Evolutionary conservation across 2,113 vertebrate genomes (phyloP).

Genomic region (Pedionomus torquatus): DNA sequence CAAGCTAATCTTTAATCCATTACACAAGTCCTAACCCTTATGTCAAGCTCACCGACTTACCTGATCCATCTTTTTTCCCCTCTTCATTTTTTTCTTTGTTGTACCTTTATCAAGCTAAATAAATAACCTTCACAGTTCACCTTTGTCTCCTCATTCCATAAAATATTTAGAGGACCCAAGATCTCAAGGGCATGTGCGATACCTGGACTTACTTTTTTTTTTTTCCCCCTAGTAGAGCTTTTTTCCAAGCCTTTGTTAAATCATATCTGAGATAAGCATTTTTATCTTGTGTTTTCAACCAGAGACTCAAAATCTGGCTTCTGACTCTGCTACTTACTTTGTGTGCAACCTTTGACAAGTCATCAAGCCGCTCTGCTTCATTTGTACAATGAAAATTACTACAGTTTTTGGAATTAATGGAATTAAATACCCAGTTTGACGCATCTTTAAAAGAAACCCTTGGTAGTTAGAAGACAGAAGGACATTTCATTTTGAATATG

Average conservation of each 20-base stretch:
- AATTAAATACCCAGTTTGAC: background rate
- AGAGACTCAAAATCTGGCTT: background rate
- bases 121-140: conserved; percentile 13
- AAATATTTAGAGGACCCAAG: background rate
- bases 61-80: conserved; percentile 27
- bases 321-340: background rate
- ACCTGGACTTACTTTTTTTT: background rate
- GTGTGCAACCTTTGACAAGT: background rate
- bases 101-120: background rate
- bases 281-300: background rate
- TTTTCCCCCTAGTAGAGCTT: background rate
- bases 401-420: background rate
- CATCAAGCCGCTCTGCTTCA: background rate
- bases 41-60: background rate
- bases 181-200: background rate
- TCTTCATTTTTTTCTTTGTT: background rate
- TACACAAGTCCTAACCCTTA: conserved; percentile 15
- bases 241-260: background rate
- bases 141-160: background rate
- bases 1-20: conserved; percentile 51
- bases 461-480: background rate
- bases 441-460: background rate
- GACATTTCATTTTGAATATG: background rate
- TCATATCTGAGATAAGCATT: background rate
- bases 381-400: background rate